phyloP scores from a whole-genome alignment of 2,888 invertebrate species.

The Adineta ricciae region DNA sequence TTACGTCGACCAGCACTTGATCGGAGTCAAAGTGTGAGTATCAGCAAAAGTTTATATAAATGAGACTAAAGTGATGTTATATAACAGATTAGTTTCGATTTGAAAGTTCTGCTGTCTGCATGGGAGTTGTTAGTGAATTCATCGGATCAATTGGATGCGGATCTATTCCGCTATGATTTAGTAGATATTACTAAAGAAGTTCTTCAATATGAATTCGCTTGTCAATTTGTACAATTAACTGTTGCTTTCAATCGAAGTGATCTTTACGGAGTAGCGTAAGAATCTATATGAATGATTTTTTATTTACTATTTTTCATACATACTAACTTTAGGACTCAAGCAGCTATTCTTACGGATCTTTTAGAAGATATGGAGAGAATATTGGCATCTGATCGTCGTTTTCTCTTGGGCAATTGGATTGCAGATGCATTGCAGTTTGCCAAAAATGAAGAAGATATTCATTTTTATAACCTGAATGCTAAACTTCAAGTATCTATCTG shows the following conservation, averaged over 20 bases:
- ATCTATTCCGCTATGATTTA: slow-evolving; percentile 28
- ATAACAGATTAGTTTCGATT: slow-evolving; percentile 49
- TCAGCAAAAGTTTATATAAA: neutral
- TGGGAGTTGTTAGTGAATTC: slow-evolving; percentile 49
- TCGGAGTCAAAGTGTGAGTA: slow-evolving; percentile 36
- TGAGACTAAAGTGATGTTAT: neutral
- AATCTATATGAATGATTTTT: neutral
- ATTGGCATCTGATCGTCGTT: slow-evolving; percentile 59
- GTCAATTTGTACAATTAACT: slow-evolving; percentile 15
- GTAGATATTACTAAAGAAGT: slow-evolving; percentile 34
- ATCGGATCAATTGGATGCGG: slow-evolving; percentile 34
- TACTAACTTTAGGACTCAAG: slow-evolving; percentile 15
- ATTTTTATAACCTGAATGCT: slow-evolving; percentile 66
- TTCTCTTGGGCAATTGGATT: slow-evolving; percentile 65
- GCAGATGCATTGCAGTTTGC: slow-evolving; percentile 55
- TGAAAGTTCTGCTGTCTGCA: slow-evolving; percentile 54
- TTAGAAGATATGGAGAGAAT: slow-evolving; percentile 58
- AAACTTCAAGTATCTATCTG: slow-evolving; percentile 83
- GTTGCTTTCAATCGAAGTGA: slow-evolving; percentile 1
- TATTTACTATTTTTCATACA: neutral
- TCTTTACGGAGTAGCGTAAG: slow-evolving; percentile 18
- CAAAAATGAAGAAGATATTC: slow-evolving; percentile 47
- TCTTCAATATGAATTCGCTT: slow-evolving; percentile 26
- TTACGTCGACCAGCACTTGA: slow-evolving; percentile 59
- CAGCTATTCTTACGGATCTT: slow-evolving; percentile 17